These are phyloP conservation scores for Ptychobarbus kaznakovi DNA, from an alignment of 2,797 vertebrate genomes.

Conservation along the genomic window DNA sequence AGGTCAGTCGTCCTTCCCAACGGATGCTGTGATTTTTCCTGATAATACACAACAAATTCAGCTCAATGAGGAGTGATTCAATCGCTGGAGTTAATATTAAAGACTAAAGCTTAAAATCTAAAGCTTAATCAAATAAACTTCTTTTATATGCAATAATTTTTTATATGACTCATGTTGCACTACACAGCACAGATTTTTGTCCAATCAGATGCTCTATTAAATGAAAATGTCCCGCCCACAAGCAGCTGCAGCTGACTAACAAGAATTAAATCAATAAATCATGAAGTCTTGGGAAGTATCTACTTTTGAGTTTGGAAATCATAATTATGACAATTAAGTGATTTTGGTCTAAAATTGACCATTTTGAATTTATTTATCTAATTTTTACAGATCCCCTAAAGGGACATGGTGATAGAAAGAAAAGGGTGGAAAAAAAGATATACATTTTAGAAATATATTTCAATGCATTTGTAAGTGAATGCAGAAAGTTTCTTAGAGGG, in stretches of 20 bases:
- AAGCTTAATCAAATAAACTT: not conserved
- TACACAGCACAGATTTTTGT: not conserved
- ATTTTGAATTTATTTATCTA: not conserved
- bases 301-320: not conserved
- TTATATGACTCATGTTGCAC: not conserved
- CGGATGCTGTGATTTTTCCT: not conserved
- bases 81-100: not conserved
- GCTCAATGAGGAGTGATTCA: not conserved
- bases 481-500: not conserved
- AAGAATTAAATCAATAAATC: not conserved
- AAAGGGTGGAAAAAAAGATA: not conserved
- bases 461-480: not conserved
- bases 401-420: not conserved
- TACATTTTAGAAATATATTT: not conserved
- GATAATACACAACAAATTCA: not conserved
- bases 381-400: not conserved
- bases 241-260: not conserved
- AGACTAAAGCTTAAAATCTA: not conserved
- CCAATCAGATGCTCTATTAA: not conserved
- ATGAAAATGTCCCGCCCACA: not conserved
- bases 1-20: slow-evolving; percentile 15
- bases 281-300: not conserved
- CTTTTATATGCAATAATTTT: not conserved
- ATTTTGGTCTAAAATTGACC: not conserved
- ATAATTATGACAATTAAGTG: not conserved